Conservation (phyloP, 2,113 vertebrate genomes). For the Oncorhynchus tshawytscha region DNA sequence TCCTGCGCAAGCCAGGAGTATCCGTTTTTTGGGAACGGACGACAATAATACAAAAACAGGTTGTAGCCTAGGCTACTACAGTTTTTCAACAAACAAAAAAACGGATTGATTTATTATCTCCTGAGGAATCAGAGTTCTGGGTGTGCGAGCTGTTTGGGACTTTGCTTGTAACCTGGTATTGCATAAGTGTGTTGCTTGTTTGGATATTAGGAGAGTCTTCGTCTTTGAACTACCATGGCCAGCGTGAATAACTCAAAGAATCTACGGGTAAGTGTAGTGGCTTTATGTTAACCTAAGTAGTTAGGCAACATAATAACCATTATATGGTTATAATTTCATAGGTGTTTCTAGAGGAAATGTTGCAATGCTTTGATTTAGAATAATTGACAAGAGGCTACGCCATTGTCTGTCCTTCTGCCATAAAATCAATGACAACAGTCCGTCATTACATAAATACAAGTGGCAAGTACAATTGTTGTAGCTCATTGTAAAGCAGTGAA, state of each 20-base stretch:
- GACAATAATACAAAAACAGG: background rate
- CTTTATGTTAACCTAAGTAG: no score
- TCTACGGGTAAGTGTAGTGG: conserved; percentile 63
- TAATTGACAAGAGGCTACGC: no score
- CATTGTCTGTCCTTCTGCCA: no score
- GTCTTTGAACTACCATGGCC: conserved; percentile 7
- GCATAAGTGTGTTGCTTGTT: conserved; percentile 56
- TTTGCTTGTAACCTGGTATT: conserved; percentile 36
- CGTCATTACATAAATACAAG: no score
- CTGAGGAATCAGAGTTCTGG: conserved; percentile 36
- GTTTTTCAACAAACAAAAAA: no score
- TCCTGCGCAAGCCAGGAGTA: background rate
- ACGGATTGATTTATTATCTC: background rate
- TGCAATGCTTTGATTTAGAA: background rate
- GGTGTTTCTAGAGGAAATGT: background rate
- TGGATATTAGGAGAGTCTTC: conserved; percentile 54
- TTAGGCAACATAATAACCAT: no score
- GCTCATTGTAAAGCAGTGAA: background rate
- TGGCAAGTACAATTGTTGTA: background rate
- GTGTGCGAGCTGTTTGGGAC: conserved; percentile 40
- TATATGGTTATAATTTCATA: background rate
- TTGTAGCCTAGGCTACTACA: no score
- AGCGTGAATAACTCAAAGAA: conserved; percentile 70
- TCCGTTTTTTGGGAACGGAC: background rate
- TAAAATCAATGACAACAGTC: no score